Evolutionary conservation across 2,888 invertebrate genomes (phyloP).

Genomic region (Lottia gigantea): DNA sequence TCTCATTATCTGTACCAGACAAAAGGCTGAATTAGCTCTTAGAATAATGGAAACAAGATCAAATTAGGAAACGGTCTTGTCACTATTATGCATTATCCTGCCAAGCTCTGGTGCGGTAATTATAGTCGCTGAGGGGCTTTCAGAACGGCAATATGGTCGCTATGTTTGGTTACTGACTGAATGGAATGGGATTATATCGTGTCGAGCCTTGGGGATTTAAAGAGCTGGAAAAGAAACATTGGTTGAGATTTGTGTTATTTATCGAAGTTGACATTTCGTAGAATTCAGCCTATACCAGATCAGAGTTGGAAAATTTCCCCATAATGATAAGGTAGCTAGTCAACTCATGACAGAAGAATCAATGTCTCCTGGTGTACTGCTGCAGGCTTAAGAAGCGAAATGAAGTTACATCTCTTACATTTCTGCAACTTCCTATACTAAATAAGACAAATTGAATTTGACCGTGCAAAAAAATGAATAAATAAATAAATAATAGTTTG

Average conservation of each 20-base stretch:
- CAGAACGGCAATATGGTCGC: conserved; percentile 21
- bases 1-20: conserved; percentile 20
- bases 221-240: conserved; percentile 16
- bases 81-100: conserved; percentile 25
- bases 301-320: neutral
- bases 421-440: too few species aligned
- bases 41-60: conserved; percentile 26
- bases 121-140: conserved; percentile 16
- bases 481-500: too few species aligned
- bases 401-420: too few species aligned
- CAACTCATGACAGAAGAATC: neutral
- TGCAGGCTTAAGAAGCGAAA: too few species aligned
- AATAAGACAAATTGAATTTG: too few species aligned
- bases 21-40: conserved; percentile 18
- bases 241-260: conserved; percentile 18
- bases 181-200: conserved; percentile 17
- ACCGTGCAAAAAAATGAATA: too few species aligned
- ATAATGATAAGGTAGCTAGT: conserved; percentile 1
- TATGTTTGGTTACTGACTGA: conserved; percentile 20
- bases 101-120: conserved; percentile 21
- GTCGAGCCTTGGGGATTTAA: conserved; percentile 13
- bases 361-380: too few species aligned
- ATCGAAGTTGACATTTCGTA: conserved; percentile 17
- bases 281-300: neutral
- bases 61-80: conserved; percentile 30